These are phyloP conservation scores for Hanleya hanleyi DNA, from an alignment of 2,888 invertebrate species.

Conservation along the genomic window DNA sequence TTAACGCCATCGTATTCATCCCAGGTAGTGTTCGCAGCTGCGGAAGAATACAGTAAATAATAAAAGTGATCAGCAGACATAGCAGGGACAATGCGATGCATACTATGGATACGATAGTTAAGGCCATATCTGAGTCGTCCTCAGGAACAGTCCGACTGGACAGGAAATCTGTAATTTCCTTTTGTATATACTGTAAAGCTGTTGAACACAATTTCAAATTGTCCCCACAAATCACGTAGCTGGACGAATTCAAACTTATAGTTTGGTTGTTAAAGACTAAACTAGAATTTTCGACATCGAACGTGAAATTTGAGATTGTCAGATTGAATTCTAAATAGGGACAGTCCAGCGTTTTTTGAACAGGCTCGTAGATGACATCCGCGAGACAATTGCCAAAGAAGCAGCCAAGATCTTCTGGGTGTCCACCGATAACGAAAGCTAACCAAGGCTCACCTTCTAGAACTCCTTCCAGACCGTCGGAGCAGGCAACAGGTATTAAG, in stretches of 20 bases:
- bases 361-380: neutral
- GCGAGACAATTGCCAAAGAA: neutral
- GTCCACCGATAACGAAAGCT: too few species aligned
- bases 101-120: neutral
- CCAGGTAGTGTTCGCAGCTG: neutral
- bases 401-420: too few species aligned
- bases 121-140: neutral
- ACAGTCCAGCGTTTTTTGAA: neutral
- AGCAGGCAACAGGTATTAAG: too few species aligned
- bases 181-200: too few species aligned
- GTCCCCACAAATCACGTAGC: neutral
- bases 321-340: neutral
- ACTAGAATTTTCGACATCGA: neutral
- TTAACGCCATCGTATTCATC: neutral
- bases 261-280: neutral
- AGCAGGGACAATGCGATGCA: slow-evolving; percentile 4
- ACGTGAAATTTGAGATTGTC: neutral
- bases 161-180: neutral
- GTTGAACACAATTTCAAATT: neutral
- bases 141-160: neutral
- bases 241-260: neutral
- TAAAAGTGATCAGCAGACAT: neutral
- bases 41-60: neutral
- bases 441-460: too few species aligned
- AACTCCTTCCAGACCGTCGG: too few species aligned